Conservation (phyloP, 2,113 vertebrate species). For the Andinoacara biseriatus region DNA sequence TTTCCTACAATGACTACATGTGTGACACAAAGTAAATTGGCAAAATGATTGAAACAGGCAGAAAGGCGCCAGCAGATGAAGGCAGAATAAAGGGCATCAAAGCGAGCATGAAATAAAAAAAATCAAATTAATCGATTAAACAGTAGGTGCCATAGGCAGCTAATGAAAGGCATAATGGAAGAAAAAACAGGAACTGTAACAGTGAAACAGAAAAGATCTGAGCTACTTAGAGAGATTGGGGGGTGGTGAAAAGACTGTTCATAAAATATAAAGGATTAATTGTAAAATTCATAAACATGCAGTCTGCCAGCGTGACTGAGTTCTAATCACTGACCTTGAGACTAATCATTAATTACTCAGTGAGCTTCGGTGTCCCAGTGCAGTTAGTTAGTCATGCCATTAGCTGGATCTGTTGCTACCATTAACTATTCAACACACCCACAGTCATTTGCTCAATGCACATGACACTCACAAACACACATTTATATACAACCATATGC, state of each 20-base stretch:
- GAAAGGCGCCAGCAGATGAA: neutral
- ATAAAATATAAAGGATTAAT: neutral
- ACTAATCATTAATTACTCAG: constrained; percentile 57
- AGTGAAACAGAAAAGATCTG: neutral
- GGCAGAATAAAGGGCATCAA: constrained; percentile 8
- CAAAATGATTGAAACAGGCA: constrained; percentile 27
- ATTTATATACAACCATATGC: neutral
- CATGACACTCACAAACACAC: constrained; percentile 45
- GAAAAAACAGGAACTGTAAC: constrained; percentile 17
- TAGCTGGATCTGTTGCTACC: constrained; percentile 57
- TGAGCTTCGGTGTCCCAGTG: constrained; percentile 27
- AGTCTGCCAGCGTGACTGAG: neutral
- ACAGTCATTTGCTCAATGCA: constrained; percentile 53
- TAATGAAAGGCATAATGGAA: constrained; percentile 37
- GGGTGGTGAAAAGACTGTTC: neutral
- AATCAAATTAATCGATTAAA: constrained; percentile 48
- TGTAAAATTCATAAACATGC: constrained; percentile 20
- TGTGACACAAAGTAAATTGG: constrained; percentile 31
- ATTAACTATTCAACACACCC: constrained; percentile 74
- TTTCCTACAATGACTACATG: neutral
- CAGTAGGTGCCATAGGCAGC: constrained; percentile 36
- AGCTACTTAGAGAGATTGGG: neutral
- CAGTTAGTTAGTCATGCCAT: constrained; percentile 58
- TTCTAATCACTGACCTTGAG: constrained; percentile 57
- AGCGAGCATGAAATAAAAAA: constrained; percentile 27